phyloP scores from a whole-genome alignment of 2,113 vertebrate genomes.

The Rhinoderma darwinii region DNA sequence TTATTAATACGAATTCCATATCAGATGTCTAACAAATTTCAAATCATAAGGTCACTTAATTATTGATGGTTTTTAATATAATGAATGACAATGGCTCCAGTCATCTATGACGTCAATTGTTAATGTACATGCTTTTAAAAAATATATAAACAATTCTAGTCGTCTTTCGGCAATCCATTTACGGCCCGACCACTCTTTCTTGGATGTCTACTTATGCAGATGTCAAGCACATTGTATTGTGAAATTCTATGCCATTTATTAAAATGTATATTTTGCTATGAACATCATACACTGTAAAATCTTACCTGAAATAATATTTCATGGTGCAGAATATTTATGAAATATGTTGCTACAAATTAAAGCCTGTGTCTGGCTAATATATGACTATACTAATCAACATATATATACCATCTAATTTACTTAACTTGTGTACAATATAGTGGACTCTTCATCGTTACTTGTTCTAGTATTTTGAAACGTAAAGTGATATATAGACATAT shows the following conservation, averaged over 20 bases:
- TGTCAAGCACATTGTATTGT: neutral
- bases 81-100: neutral
- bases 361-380: neutral
- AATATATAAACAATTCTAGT: neutral
- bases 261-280: slow-evolving; percentile 16
- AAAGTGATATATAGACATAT: neutral
- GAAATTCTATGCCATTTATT: neutral
- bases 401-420: neutral
- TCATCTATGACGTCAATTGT: neutral
- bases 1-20: neutral
- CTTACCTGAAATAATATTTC: neutral
- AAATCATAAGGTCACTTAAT: neutral
- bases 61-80: neutral
- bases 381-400: neutral
- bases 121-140: neutral
- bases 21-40: neutral
- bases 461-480: neutral
- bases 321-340: slow-evolving; percentile 9
- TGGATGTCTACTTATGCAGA: neutral
- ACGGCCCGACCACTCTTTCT: neutral
- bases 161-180: neutral
- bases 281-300: slow-evolving; percentile 13
- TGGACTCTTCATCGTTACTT: neutral
- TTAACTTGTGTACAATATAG: neutral
- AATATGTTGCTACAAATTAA: neutral